phyloP scores from a whole-genome alignment of 1,140 invertebrate species.

The Lamellibrachia luymesi region DNA sequence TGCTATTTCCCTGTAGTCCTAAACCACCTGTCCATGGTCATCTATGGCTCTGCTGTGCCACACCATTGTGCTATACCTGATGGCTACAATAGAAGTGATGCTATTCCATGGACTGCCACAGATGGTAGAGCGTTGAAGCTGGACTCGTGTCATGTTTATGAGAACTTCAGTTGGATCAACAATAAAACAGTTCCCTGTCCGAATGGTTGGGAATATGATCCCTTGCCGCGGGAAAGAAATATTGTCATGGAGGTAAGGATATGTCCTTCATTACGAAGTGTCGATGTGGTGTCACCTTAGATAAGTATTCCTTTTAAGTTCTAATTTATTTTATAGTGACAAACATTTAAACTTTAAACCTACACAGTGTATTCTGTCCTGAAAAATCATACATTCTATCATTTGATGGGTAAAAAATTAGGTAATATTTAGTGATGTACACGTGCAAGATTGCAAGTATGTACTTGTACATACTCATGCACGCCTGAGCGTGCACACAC shows the following conservation, averaged over 20 bases:
- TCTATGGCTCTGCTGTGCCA: conserved; percentile 58
- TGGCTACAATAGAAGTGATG: not conserved
- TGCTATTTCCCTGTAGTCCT: conserved; percentile 60
- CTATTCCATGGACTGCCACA: conserved; percentile 17
- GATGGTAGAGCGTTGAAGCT: not conserved
- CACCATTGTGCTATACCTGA: conserved; percentile 51
- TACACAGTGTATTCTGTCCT: too few relatives aligned
- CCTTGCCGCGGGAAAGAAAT: conserved; percentile 41
- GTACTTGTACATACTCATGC: too few relatives aligned
- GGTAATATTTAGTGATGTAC: too few relatives aligned
- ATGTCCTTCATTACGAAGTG: conserved; percentile 10
- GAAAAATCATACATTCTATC: too few relatives aligned
- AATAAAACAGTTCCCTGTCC: conserved; percentile 36
- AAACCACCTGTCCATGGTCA: conserved; percentile 56
- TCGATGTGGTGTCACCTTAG: not conserved
- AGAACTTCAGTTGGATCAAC: conserved; percentile 34
- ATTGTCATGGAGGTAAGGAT: conserved; percentile 46
- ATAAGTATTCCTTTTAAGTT: conserved; percentile 8
- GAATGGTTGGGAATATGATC: conserved; percentile 48
- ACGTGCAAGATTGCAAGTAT: too few relatives aligned
- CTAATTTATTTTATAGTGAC: not conserved
- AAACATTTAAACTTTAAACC: too few relatives aligned
- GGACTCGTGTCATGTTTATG: conserved; percentile 38
- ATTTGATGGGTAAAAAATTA: too few relatives aligned
- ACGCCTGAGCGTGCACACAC: too few relatives aligned